Base-by-base conservation (phyloP, 2,888 invertebrate species). In the Galerucella nymphaeae region DNA sequence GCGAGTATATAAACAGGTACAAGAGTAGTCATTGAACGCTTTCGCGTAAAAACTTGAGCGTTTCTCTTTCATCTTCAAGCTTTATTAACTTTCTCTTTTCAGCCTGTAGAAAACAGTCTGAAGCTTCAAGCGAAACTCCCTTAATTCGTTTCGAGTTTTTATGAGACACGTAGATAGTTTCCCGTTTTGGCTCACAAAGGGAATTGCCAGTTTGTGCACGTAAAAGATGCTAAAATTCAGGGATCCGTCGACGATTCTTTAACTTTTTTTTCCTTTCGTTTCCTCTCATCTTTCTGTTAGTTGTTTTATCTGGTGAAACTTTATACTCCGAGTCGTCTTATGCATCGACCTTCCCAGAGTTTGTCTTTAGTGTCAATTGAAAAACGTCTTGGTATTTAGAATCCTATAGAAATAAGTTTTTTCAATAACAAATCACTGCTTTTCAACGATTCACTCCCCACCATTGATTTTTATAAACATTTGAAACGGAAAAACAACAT, bases 81-180 rank as follows among this genome's bases (percentile, higher is more conserved):
- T 70, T 70, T 70, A 70, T 70, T 70, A 70, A 70, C 70, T 70
- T 63, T 70, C 70, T 70, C 70, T 63, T 70, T 70, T 63, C 70
- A 41, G 63, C 41, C 70, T 18, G 57, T 70, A 55, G 63, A 70
- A 62, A 63, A 63, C 57, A 70, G 70, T 70, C 63, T 41, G 63
- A 70, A 70, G 70, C 71, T 61, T 14, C 41, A 64, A 68, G 55
- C 68, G 71, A 71, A 74, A 74, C 71, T 68, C 64, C 71, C 74
- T 71, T 74, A 74, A 74, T 74, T 71, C 70, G 74, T 74, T 74
- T 71, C 68, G 63, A 68, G 67, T 73, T 74, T 74, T 74, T 71
- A 71, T 68, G 67, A 65, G 71, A 71, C 74, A 74, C 74, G 74
- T 74, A 74, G 74, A 74, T 74, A 74, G 74, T 74, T 74, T 72